Conservation (phyloP, 2,888 invertebrate genomes). For the Deilephila elpenor region DNA sequence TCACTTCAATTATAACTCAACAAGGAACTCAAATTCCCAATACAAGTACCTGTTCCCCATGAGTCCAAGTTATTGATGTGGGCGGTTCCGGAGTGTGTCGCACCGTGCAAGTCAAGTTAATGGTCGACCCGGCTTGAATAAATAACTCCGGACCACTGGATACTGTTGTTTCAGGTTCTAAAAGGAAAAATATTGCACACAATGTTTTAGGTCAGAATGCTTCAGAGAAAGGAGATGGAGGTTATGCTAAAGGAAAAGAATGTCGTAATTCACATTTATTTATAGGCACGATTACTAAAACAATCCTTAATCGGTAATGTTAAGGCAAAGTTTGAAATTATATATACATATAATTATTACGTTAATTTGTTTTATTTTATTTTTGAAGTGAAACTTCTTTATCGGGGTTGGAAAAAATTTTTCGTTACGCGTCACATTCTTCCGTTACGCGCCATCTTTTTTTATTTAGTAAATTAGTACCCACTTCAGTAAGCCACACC, state of each 20-base stretch:
- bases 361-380: too few relatives aligned
- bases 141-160: conserved; percentile 92
- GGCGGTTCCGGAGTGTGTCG: conserved; percentile 93
- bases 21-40: not conserved
- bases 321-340: too few relatives aligned
- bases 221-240: not conserved
- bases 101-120: conserved; percentile 94
- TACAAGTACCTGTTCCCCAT: conserved; percentile 87
- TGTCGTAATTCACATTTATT: too few relatives aligned
- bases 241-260: not conserved
- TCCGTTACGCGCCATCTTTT: too few relatives aligned
- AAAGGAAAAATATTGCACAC: conserved; percentile 46
- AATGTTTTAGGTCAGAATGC: not conserved
- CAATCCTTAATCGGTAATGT: too few relatives aligned
- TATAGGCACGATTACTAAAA: too few relatives aligned
- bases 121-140: conserved; percentile 94
- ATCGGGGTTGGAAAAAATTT: too few relatives aligned
- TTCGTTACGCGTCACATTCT: too few relatives aligned
- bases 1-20: not conserved
- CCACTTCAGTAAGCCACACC: too few relatives aligned
- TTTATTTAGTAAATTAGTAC: too few relatives aligned
- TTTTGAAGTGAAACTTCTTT: too few relatives aligned
- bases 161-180: conserved; percentile 93
- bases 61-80: conserved; percentile 92
- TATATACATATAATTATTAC: too few relatives aligned